Evolutionary conservation across 2,113 vertebrate genomes (phyloP), one percentile per base, ranked within the genome.

Genomic region (Gymnocephalus cernua): DNA sequence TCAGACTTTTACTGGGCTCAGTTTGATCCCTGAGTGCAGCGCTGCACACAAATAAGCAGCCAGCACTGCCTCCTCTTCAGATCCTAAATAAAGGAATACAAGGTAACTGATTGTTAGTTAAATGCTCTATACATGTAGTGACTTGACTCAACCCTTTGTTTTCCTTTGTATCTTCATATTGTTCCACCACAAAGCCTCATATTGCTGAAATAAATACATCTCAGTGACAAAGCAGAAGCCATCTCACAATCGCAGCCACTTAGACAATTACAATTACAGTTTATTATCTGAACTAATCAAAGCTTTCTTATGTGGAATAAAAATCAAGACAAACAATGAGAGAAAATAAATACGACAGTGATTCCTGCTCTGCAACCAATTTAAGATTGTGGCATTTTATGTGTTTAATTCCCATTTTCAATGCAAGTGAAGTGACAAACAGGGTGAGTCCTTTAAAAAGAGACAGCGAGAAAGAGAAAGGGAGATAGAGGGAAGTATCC

Each of bases 401-500:
- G 45, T 58, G 47, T 66, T 80, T 69, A 53, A 59, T 85, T 86
- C 58, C 62, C 32, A 25, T 47, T 48, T 73, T 71, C 85, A 62
- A 74, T 74, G 77, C 29, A 11, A 44, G 74, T 7, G 18, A 75
- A 86, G 86, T 90, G 93, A 94, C 90, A 91, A 87, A 91, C 88
- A 54, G 88, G 82, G 88, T 57, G 77, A 90, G 84, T 92, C 89
- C 76, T 92, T 88, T 77, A 83, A 85, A 89, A 79, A 65, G 68
- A 65, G 58, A 62, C 13, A 13, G 41, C 61, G 45, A 15, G 13
- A 65, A 15, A 23, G 32, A 57, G 54, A 74, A 19, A 41, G 59
- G 35, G 58, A 84, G 78, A 87, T 53, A 54, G 58, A 75, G 47
- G 29, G 44, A 75, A 74, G 83, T 79, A 74, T 81, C 78, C 87